phyloP scores from a whole-genome alignment of 2,888 invertebrate genomes.

The Drosophila suboccidentalis region DNA sequence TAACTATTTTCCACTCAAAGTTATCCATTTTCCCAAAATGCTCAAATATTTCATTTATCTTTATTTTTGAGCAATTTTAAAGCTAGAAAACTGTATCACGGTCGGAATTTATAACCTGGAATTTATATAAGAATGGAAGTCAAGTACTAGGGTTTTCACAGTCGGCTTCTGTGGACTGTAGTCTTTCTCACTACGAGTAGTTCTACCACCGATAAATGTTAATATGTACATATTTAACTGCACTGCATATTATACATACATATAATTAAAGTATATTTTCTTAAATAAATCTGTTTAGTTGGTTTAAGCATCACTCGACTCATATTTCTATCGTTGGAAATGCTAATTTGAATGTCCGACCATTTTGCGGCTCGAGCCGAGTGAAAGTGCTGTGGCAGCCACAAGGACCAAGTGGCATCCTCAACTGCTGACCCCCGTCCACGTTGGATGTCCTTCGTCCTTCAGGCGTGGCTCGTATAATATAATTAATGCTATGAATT shows the following conservation, averaged over 20 bases:
- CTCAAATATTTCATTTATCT: no score
- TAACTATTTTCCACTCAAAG: no score
- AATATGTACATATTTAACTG: not conserved
- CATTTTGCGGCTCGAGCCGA: constrained; percentile 7
- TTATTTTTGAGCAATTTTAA: no score
- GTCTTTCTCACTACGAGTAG: no score
- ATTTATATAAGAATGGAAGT: no score
- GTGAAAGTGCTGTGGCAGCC: constrained; percentile 8
- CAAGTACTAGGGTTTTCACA: no score
- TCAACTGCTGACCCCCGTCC: not conserved
- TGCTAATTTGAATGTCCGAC: constrained; percentile 26
- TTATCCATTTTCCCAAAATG: no score
- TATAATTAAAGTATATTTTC: not conserved
- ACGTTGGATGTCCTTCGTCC: not conserved
- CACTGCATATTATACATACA: not conserved
- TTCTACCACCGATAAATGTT: not conserved
- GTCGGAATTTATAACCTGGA: no score
- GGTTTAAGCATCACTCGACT: not conserved
- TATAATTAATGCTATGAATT: constrained; percentile 80
- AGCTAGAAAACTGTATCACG: no score
- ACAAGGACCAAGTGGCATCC: not conserved
- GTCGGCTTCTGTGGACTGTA: no score
- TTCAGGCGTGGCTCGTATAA: constrained; percentile 62
- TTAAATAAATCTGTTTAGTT: not conserved
- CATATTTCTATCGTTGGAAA: not conserved